A percentile compares a stretch with the other conserved stretches of the same genome.
Conservation (phyloP, 2,888 invertebrate genomes). For the Cepaea hortensis region DNA sequence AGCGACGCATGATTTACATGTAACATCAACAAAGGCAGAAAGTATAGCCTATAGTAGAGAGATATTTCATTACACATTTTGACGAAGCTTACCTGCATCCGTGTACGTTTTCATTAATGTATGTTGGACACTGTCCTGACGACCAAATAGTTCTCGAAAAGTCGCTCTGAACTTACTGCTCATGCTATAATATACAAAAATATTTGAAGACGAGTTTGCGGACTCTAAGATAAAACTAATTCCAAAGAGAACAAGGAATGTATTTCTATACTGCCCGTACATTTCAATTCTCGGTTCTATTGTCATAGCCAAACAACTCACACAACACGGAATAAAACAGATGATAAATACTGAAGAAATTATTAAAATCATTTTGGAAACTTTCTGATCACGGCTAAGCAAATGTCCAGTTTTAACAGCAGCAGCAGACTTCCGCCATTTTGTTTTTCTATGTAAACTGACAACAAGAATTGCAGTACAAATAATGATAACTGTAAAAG, state of each 20-base stretch:
- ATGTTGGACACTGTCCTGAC: not conserved
- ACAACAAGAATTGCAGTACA: not conserved
- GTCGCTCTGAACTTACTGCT: not conserved
- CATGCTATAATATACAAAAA: too few relatives aligned
- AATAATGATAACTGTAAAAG: not conserved
- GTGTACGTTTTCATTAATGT: not conserved
- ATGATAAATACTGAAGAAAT: not conserved
- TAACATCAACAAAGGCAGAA: too few relatives aligned
- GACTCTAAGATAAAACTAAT: not conserved
- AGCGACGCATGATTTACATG: too few relatives aligned
- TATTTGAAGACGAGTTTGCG: not conserved
- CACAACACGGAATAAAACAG: not conserved
- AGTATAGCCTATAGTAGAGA: too few relatives aligned
- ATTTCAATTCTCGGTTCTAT: not conserved
- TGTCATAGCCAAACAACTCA: not conserved
- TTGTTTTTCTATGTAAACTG: not conserved
- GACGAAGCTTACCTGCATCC: not conserved
- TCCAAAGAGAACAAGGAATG: not conserved
- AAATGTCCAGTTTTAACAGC: not conserved
- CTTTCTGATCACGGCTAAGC: too few relatives aligned
- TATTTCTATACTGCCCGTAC: not conserved
- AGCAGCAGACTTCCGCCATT: not conserved
- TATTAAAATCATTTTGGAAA: not conserved
- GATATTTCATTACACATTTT: not conserved
- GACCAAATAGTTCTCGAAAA: not conserved